phyloP scores from a whole-genome alignment of 2,797 vertebrate species.

The Rallus crepitans region DNA sequence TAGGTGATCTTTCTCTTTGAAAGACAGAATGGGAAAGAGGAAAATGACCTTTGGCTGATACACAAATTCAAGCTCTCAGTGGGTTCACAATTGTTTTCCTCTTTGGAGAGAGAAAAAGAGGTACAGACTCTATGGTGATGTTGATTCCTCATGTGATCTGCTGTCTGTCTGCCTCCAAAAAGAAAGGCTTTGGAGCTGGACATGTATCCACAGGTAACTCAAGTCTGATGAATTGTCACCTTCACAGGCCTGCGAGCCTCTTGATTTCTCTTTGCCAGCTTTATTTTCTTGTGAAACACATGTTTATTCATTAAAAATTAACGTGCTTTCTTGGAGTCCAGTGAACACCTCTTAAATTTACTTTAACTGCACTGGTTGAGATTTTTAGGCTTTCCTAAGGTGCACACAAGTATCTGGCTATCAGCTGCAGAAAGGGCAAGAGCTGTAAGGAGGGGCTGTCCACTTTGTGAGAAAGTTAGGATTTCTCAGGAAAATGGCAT shows the following conservation, averaged over 20 bases:
- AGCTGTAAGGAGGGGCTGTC: neutral
- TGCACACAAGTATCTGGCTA: fast-evolving
- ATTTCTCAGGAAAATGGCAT: neutral
- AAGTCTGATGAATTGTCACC: neutral
- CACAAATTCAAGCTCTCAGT: neutral
- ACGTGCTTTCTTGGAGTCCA: neutral
- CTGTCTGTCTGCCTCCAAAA: neutral
- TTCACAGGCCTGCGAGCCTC: neutral
- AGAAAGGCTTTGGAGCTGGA: neutral
- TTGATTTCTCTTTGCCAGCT: neutral
- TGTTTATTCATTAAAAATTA: neutral
- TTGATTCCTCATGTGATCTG: neutral
- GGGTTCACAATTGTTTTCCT: neutral
- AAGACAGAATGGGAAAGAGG: neutral
- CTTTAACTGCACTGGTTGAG: neutral
- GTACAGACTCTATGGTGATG: neutral
- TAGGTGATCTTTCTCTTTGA: neutral
- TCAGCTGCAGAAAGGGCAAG: neutral
- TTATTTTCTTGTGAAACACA: neutral
- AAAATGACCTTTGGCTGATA: neutral
- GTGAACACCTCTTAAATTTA: neutral
- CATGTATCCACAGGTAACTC: neutral
- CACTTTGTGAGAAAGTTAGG: neutral
- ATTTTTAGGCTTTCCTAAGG: neutral
- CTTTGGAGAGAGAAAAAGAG: neutral